These are phyloP conservation scores for Trinorchestia longiramus DNA, from an alignment of 1,140 invertebrate genomes.

Conservation along the genomic window DNA sequence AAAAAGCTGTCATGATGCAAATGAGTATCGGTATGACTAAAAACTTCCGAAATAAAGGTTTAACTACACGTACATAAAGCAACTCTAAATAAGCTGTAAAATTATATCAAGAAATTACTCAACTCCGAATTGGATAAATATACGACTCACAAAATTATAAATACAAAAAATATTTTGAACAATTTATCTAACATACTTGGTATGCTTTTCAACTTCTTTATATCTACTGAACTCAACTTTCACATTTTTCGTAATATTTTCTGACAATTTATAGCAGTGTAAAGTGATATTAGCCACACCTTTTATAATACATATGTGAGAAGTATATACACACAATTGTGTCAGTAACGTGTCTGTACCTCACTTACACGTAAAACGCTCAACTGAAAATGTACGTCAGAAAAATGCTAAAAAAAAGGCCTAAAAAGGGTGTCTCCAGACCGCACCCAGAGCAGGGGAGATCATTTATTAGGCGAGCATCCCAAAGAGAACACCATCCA, in stretches of 20 bases:
- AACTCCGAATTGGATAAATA: not conserved
- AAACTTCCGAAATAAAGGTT: too few relatives aligned
- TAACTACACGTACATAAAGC: too few relatives aligned
- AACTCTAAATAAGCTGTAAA: too few relatives aligned
- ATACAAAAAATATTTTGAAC: not conserved
- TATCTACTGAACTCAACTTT: not conserved
- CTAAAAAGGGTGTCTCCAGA: not conserved
- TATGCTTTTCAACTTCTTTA: not conserved
- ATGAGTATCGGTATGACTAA: too few relatives aligned
- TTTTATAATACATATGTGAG: too few relatives aligned
- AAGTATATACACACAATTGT: too few relatives aligned
- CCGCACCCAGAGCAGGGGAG: not conserved
- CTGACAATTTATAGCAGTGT: too few relatives aligned
- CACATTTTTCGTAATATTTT: not conserved
- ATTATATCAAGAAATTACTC: not conserved
- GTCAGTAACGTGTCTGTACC: too few relatives aligned
- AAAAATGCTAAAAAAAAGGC: not conserved
- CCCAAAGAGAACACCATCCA: not conserved
- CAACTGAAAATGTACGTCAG: not conserved
- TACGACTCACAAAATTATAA: not conserved
- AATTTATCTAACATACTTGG: not conserved
- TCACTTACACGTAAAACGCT: too few relatives aligned
- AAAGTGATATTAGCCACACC: too few relatives aligned
- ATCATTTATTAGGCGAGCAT: not conserved
- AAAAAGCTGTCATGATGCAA: too few relatives aligned